Evolutionary conservation across 2,797 vertebrate species (phyloP).

Genomic region (Cottoperca gobio): DNA sequence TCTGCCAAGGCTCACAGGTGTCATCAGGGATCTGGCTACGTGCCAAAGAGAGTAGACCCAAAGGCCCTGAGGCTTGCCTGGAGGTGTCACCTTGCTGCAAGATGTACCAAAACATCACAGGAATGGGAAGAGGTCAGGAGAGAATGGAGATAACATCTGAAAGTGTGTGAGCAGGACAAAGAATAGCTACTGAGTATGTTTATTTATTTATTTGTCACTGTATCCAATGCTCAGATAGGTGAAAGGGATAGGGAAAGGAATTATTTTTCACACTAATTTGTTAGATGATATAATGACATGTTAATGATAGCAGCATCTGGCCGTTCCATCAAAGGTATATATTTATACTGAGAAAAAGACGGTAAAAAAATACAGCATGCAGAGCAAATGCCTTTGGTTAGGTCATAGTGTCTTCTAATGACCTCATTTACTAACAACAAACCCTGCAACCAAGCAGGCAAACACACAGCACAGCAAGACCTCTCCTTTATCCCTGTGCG

Average conservation of each 20-base stretch:
- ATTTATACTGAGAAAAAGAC: slow-evolving; percentile 66
- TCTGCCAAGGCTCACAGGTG: slow-evolving; percentile 78
- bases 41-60: slow-evolving; percentile 64
- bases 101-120: slow-evolving; percentile 38
- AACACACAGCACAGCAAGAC: slow-evolving; percentile 66
- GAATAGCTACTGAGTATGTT: not conserved
- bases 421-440: slow-evolving; percentile 78
- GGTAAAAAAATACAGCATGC: slow-evolving; percentile 49
- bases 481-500: slow-evolving; percentile 60
- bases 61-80: slow-evolving; percentile 59
- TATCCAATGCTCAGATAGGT: slow-evolving; percentile 30
- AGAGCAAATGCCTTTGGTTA: slow-evolving; percentile 80
- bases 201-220: slow-evolving; percentile 4
- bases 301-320: slow-evolving; percentile 61
- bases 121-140: slow-evolving; percentile 23
- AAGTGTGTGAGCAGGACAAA: not conserved
- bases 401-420: slow-evolving; percentile 82
- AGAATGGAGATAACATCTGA: slow-evolving; percentile 14
- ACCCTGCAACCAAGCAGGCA: slow-evolving; percentile 66
- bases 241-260: slow-evolving; percentile 6
- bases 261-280: slow-evolving; percentile 48
- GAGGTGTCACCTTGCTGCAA: slow-evolving; percentile 57
- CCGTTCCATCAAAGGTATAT: slow-evolving; percentile 63
- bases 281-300: slow-evolving; percentile 53
- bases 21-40: slow-evolving; percentile 71